Percentiles rank a stretch among this genome's conserved stretches.
These are phyloP conservation scores for Metallyticus violacea DNA, from an alignment of 2,888 invertebrate species.

Conservation along the genomic window DNA sequence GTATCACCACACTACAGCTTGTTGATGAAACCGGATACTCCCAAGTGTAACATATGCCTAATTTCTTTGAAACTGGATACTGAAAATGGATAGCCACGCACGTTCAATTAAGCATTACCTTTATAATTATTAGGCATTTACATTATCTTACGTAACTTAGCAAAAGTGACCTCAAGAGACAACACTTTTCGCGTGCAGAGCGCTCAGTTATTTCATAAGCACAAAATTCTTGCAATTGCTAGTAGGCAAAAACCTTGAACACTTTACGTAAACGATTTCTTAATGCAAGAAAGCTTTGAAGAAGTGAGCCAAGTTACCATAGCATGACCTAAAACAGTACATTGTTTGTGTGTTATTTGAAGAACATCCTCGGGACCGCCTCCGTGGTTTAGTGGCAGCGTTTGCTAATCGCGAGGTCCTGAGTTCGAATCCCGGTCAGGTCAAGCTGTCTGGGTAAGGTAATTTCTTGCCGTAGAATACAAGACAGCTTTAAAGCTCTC, in stretches of 20 bases:
- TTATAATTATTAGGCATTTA: neutral
- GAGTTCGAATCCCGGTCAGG: too few species aligned
- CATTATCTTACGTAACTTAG: neutral
- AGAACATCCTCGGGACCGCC: too few species aligned
- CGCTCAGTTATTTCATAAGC: neutral
- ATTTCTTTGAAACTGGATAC: neutral
- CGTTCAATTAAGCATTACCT: neutral
- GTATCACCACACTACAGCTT: neutral
- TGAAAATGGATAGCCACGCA: neutral
- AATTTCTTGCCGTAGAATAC: too few species aligned
- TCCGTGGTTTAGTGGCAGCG: too few species aligned
- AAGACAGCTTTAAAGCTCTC: too few species aligned
- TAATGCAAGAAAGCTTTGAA: neutral
- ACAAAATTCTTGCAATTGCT: neutral
- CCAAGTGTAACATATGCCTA: neutral
- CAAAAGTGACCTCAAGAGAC: neutral
- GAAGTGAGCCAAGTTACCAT: neutral
- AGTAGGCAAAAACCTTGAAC: neutral
- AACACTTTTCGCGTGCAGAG: neutral
- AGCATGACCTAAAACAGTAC: neutral
- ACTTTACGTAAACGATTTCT: neutral
- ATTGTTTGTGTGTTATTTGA: neutral
- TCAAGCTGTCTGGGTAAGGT: too few species aligned
- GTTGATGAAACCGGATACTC: neutral
- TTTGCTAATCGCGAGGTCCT: too few species aligned